Conservation (phyloP, 2,797 vertebrate species). For the Pseudotriccus pelzelni region DNA sequence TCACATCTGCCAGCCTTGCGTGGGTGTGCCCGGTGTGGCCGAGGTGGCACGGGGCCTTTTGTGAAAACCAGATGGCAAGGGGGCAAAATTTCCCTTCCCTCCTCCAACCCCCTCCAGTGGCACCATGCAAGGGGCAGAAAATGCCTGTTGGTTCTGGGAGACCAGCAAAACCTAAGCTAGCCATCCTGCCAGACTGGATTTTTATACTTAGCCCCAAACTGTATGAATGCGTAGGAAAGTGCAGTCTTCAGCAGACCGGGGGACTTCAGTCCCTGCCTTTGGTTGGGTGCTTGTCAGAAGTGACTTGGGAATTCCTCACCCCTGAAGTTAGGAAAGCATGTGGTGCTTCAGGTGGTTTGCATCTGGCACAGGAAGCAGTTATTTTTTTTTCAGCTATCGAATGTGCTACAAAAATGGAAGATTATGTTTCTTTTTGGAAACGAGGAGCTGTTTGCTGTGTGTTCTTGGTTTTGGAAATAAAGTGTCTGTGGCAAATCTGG, state of each 20-base stretch:
- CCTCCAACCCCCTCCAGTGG: background rate
- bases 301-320: background rate
- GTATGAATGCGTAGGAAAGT: no score
- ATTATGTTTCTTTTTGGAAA: background rate
- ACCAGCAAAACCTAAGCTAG: background rate
- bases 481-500: background rate
- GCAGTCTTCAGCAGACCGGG: background rate
- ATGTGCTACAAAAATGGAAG: background rate
- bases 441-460: background rate
- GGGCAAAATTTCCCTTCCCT: background rate
- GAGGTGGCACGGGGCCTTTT: background rate
- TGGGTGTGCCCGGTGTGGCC: background rate
- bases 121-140: background rate
- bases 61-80: background rate
- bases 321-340: background rate
- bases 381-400: background rate
- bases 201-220: background rate
- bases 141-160: background rate
- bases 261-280: background rate
- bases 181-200: rapidly evolving
- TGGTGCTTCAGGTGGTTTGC: background rate
- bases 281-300: background rate
- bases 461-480: background rate
- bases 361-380: background rate
- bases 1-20: background rate